Base-by-base conservation (phyloP, 2,797 vertebrate genomes). In the Karalla daura region DNA sequence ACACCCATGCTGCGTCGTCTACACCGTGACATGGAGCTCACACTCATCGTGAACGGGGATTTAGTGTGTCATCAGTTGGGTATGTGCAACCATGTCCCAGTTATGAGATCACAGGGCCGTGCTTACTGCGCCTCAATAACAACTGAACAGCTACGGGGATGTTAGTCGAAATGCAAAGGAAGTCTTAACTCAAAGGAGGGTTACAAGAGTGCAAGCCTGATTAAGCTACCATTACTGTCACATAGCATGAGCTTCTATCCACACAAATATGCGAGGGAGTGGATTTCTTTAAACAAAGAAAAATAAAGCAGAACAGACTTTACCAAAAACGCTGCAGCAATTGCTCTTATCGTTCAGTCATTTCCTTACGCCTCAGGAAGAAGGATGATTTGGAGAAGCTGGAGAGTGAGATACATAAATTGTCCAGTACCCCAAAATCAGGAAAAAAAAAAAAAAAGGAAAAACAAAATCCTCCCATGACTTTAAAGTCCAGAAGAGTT, bases 401-500 rank as follows among this genome's bases (percentile, higher is more conserved):
- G 86, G 54, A 86, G 78, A 84, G 63, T 69, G 68, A 83, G 80
- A 91, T 86, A 89, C 85, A 85, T 78, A 74, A 81, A 88, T 78
- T 81, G 85, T 91, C 90, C 81, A 88, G 87, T 86, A 89, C 83
- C 89, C 88, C 84, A 67, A 81, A 76, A 83, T 69, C 49, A 76
- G 43, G 66, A 63, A 43, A 80, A 41, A 44, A 63, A 72, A 56
- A 76, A 58, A 50, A 15, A 72, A 54, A 72, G 53, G 24, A 56
- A 47, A 63, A 46, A 44, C 20, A 49, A n/a, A 62, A 77, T 88
- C 80, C 76, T 90, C 80, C 72, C 70, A 80, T 87, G 74, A 74
- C 80, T 89, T 91, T 89, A 90, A 89, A 88, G 86, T 93, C 91
- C 91, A 91, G 86, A 80, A 84, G 83, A 86, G 85, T 86, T 87